Evolutionary conservation across 2,888 invertebrate genomes (phyloP), one percentile per base, ranked within the genome.

Genomic region (Harpalus rufipes): DNA sequence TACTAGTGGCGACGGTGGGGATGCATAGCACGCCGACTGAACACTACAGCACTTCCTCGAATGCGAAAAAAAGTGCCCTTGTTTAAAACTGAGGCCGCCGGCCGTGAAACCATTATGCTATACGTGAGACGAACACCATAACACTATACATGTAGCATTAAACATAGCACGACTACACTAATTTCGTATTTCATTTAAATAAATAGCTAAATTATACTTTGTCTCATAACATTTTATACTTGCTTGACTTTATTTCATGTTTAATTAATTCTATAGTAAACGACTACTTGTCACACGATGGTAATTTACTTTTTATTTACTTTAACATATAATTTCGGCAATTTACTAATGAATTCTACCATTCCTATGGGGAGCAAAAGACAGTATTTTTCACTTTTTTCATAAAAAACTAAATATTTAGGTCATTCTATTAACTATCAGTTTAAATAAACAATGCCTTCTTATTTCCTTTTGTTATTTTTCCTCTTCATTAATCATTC

Each of bases 11-110:
- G 72, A 72, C 32, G 82, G 56, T n/a, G 82, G 14, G 82, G 32
- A 72, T 68, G n/a, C 16, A 21, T 51, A n/a, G 16, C 72, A 72
- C 82, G 56, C 32, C 82, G 58, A 51, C 44, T 72, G 68, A 68
- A 72, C 82, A 82, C 82, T 82, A 72, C 72, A 68, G 72, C 82
- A 82, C 82, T 82, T 82, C 82, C 82, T 82, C 82, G 82, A 82
- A 82, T 44, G 68, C 56, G 82, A 82, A 81, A 82, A 81, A 82
- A 82, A 68, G 81, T 82, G 82, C 82, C 82, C 82, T 82, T 82
- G 82, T 82, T 68, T 58, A 82, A 82, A 81, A 82, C 41, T 68
- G 65, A 16, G 59, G 68, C 68, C 82, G 82, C n/a, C 82, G 72
- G 68, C 82, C 82, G 82, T 82, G 72, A 82, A 82, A 72, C 39